Evolutionary conservation across 2,888 invertebrate genomes (phyloP), one percentile per base, ranked within the genome.

Genomic region (Chymomyza fuscimana): DNA sequence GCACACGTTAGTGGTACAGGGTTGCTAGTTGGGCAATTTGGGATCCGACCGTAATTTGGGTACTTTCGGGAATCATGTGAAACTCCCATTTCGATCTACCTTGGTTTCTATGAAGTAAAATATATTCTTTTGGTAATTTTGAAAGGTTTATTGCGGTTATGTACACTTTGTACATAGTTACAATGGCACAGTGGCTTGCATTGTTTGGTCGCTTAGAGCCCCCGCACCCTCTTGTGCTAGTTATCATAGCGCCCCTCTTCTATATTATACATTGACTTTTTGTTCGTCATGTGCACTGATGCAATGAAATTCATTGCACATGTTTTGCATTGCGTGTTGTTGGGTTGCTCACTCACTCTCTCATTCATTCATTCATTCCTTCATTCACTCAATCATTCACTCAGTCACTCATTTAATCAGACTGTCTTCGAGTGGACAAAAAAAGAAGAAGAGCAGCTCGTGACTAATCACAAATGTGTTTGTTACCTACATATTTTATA

Each of bases 251-350:
- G 19, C 36, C 22, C 54, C 40, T n/a, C 60, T 4, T 5, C 32
- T 32, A 25, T 32, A 32, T 32, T 32, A 32, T 32, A 12, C 40
- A 12, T 46, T 12, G 40, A 19, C 69, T 25, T 25, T 36, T 58
- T 52, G 40, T 60, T 54, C 73, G 68, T 64, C 56, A 60, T 72
- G 62, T 74, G 69, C 74, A 82, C 73, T 82, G 82, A 76, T 85
- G 82, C 82, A 82, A 74, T 63, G 70, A 46, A 82, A 74, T 82
- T 81, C 82, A 82, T 80, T 81, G 84, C 84, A 78, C 84, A 80
- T 80, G 74, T 68, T 77, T 71, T 54, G 72, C 72, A 73, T 82
- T 82, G 84, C 84, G 78, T 79, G 81, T 81, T 79, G 40, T 46
- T 72, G 50, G 25, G 56, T 15, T 61, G 62, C 50, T 66, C 5